Evolutionary conservation across 2,113 vertebrate genomes (phyloP).

Genomic region (Tragelaphus strepsiceros): DNA sequence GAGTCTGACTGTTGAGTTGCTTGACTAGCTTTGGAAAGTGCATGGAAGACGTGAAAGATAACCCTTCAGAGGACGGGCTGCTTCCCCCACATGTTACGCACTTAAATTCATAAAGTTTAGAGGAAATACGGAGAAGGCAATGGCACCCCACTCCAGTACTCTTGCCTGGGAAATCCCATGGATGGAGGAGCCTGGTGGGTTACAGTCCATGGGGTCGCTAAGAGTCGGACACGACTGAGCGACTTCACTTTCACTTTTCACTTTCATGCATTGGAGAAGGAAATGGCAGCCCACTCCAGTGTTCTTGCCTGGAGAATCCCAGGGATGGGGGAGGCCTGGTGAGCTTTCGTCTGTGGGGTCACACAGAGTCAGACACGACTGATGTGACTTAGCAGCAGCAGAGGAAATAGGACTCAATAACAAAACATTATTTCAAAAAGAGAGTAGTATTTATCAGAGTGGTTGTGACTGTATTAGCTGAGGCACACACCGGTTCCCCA

Average conservation of each 20-base stretch:
- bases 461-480: neutral
- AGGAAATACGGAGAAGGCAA: neutral
- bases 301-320: no score
- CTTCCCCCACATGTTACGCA: neutral
- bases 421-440: neutral
- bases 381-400: neutral
- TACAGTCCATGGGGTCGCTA: no score
- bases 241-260: no score
- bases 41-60: neutral
- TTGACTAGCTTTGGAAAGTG: slow-evolving; percentile 3
- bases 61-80: neutral
- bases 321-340: no score
- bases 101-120: neutral
- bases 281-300: no score
- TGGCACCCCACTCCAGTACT: no score
- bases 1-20: neutral
- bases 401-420: neutral
- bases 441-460: neutral
- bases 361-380: no score
- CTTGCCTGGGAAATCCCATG: no score
- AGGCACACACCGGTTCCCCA: neutral
- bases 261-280: no score
- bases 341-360: no score
- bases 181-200: no score
- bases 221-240: no score